Conservation (phyloP, 2,113 vertebrate genomes). For the Eretmochelys imbricata region DNA sequence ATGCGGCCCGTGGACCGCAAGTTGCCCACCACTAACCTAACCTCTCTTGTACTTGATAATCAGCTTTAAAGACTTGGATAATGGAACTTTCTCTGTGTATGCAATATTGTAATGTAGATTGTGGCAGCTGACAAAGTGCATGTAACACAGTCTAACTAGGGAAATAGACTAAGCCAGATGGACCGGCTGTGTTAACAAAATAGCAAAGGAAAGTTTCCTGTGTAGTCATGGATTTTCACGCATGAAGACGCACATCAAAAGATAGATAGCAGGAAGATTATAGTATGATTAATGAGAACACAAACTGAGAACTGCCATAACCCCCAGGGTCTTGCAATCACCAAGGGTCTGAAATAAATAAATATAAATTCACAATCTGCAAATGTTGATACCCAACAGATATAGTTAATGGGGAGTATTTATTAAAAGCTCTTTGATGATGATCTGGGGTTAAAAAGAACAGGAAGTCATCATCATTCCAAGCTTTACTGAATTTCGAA, state of each 20-base stretch:
- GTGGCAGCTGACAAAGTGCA: background rate
- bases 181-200: rapidly evolving
- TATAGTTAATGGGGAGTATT: background rate
- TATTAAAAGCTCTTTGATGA: background rate
- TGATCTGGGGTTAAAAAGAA: background rate
- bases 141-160: background rate
- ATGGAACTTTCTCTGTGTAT: background rate
- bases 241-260: background rate
- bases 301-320: background rate
- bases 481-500: background rate
- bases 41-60: background rate
- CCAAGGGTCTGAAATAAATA: background rate
- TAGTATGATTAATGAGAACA: background rate
- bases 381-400: rapidly evolving
- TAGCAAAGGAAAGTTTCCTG: background rate
- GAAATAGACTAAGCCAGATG: background rate
- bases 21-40: no score
- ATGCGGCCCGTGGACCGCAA: no score
- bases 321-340: background rate
- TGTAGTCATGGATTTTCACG: background rate
- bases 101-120: rapidly evolving
- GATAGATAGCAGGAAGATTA: background rate
- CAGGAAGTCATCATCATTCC: background rate
- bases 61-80: background rate
- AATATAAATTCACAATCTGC: background rate